Percentiles rank a stretch among this genome's conserved stretches.
These are phyloP conservation scores for Brachyhypopomus occidentalis DNA, from an alignment of 2,113 vertebrate species.

Conservation along the genomic window DNA sequence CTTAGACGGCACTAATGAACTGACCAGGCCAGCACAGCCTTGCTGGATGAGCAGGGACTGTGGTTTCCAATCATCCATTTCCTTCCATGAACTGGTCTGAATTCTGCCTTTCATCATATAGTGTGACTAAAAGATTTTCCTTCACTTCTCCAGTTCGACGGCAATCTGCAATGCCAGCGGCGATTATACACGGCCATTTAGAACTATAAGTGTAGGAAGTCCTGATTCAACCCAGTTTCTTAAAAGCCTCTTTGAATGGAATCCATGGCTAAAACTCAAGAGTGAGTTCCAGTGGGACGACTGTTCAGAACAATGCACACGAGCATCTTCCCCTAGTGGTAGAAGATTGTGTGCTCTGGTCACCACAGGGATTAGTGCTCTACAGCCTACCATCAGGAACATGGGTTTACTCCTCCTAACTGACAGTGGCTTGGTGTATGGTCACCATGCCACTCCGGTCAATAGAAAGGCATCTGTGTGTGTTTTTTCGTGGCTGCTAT, in stretches of 20 bases:
- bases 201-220: neutral
- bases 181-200: neutral
- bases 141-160: neutral
- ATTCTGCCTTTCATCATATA: neutral
- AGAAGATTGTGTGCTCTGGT: neutral
- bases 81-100: neutral
- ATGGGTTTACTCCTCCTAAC: neutral
- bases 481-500: neutral
- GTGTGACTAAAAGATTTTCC: neutral
- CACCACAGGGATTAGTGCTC: neutral
- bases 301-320: neutral
- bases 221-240: neutral
- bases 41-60: neutral
- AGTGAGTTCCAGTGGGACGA: neutral
- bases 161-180: neutral
- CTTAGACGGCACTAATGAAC: constrained; percentile 1
- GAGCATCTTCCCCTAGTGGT: neutral
- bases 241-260: neutral
- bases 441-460: neutral
- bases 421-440: neutral
- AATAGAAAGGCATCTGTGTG: no score
- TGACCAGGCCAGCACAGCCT: neutral
- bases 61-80: neutral
- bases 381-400: neutral
- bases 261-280: no score